A percentile compares a stretch with the other conserved stretches of the same genome.
phyloP scores from a whole-genome alignment of 2,797 vertebrate genomes.

The Chaunax sp. region DNA sequence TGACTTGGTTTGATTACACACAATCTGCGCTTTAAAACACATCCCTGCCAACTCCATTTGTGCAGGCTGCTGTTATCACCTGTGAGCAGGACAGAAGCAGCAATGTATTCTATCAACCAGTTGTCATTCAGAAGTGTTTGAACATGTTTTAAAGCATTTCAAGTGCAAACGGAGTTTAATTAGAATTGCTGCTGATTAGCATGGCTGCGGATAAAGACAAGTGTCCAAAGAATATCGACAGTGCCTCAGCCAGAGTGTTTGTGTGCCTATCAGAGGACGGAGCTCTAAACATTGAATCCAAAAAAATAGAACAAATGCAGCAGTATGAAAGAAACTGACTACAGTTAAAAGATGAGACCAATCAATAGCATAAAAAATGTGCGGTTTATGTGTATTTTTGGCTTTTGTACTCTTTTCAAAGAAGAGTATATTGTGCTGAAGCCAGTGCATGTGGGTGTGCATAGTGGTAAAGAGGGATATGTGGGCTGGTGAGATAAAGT shows the following conservation, averaged over 20 bases:
- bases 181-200: slow-evolving; percentile 72
- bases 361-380: slow-evolving; percentile 33
- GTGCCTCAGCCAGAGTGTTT: slow-evolving; percentile 25
- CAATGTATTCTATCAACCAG: slow-evolving; percentile 64
- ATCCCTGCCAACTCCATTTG: slow-evolving; percentile 36
- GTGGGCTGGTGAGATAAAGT: slow-evolving; percentile 26
- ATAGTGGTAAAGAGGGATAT: slow-evolving; percentile 15
- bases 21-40: slow-evolving; percentile 59
- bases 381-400: slow-evolving; percentile 19
- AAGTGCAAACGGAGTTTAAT: slow-evolving; percentile 76
- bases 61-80: slow-evolving; percentile 68
- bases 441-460: slow-evolving; percentile 33
- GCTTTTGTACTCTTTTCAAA: slow-evolving; percentile 34
- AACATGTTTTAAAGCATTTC: slow-evolving; percentile 72
- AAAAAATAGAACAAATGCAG: slow-evolving; percentile 24
- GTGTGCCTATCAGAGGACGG: slow-evolving; percentile 5
- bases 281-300: slow-evolving; percentile 40
- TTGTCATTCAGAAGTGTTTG: slow-evolving; percentile 71
- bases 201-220: slow-evolving; percentile 49
- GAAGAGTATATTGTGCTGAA: slow-evolving; percentile 14
- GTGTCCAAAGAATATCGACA: slow-evolving; percentile 62
- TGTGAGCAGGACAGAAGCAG: slow-evolving; percentile 59
- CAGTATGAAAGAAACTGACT: slow-evolving; percentile 20
- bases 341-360: slow-evolving; percentile 18
- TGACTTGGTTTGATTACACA: slow-evolving; percentile 61